Evolutionary conservation across 2,113 vertebrate species (phyloP), one percentile per base, ranked within the genome.

Genomic region (Laterallus jamaicensis): DNA sequence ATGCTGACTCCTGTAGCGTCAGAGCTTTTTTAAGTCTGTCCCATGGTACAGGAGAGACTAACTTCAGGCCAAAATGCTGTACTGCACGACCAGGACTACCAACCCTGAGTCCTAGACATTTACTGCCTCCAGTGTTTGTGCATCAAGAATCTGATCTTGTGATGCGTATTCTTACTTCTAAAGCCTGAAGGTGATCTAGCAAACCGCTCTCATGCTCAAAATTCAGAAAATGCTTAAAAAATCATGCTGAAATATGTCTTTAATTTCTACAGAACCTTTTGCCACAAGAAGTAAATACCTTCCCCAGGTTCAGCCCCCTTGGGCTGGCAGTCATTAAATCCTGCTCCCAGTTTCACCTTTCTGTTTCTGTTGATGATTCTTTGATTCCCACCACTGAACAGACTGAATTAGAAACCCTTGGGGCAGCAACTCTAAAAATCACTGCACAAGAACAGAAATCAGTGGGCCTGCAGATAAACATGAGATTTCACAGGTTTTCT

Each of bases 261-360:
- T 12, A 14, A 50, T 82, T 64, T 90, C 71, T 55, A 52, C 22
- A 67, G 55, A 88, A 52, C 6, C 4, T 11, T 6, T 29, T 59
- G 22, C 15, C 19, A 60, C 1, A 3, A 35, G 24, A 67, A 80
- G 22, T 19, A 29, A 82, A 82, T 4, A 25, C 24, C 20, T 83
- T 55, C 55, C 11, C 39, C 77, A 32, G 5, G 10, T 62, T 70
- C 59, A 80, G 40, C 19, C 8, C 19, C 15, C 59, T 74, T 62
- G 0, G 0, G 0, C 35, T 39, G 60, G 3, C 0, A 1, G 14
- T 32, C 9, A 29, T 56, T 70, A 31, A 78, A 47, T 13, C 42
- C 10, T 10, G 10, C 47, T 40, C 29, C 12, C 40, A 14, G 0
- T 1, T 92, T 82, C 64, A 55, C 17, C 22, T 47, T 85, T 58